Base-by-base conservation (phyloP, 2,888 invertebrate genomes). In the Campoplex nolae region DNA sequence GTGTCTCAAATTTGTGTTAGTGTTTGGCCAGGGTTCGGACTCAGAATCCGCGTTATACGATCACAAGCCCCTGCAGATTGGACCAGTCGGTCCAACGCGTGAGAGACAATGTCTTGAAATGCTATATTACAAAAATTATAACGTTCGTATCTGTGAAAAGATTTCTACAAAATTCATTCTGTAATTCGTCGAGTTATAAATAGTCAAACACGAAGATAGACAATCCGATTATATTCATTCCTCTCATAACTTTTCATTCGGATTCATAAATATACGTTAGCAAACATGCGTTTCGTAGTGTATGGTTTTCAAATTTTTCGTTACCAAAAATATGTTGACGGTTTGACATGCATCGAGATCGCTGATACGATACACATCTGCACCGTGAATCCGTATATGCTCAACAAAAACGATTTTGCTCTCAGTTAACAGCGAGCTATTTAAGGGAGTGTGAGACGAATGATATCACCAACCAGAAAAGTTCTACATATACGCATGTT, bases 381-480 rank as follows among this genome's bases (percentile, higher is more conserved):
- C 0, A n/a, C 8, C 28, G 28, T 75, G 32, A 75, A 62, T 32
- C 42, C 16, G 28, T 28, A 18, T 16, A 18, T 16, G 45, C 23
- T 28, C 18, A 32, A 54, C 23, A 56, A 38, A 38, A 74, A 58
- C 11, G 6, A 7, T 51, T 18, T 11, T 51, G 58, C 32, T 32
- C n/a, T 8, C 2, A 3, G 68, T 42, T 45, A 32, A 7, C 2
- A 75, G 58, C 58, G 1, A 56, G 54, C 28, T 58, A 58, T 75
- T 75, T 16, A 13, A 58, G 45, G 32, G 45, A 45, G 62, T 76
- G 62, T 32, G 62, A 76, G 48, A 23, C 45, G 48, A 65, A 35
- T 51, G 32, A 48, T 65, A 48, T 48, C 42, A 32, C 18, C 45
- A 32, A 48, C 9, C 11, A 45, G 18, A 16, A 6, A n/a, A 65